Base-by-base conservation (phyloP, 2,113 vertebrate species). In the Eulemur macaco region DNA sequence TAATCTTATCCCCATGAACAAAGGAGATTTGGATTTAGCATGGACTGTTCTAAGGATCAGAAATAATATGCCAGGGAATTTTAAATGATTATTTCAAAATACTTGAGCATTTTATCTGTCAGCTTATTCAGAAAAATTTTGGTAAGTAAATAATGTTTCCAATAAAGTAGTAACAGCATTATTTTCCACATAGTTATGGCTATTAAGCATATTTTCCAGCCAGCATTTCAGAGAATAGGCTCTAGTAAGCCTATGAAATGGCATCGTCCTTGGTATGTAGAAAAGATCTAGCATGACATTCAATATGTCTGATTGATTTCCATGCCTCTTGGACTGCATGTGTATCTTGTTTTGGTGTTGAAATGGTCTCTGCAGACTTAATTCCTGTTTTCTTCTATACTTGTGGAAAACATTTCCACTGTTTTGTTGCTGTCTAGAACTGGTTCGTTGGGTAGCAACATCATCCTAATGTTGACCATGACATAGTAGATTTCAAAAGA, bases 11-110 rank as follows among this genome's bases (percentile, higher is more conserved):
- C 21, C 29, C 10, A 14, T 25, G 60, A 90, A 85, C 69, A 97
- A 64, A 71, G 25, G 69, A 91, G 84, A 87, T 93, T 96, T 64
- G 37, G 71, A 88, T 82, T 96, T 96, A 94, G 45, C 42, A 54
- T 89, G 27, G 11, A 73, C 34, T 78, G 37, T 73, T 83, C 63
- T 84, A 93, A 94, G 37, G 13, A 17, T 95, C 68, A 88, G 64
- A 86, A 82, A 97, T 54, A 92, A 73, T 39, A 34, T 63, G 21
- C 3, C 29, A 34, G 17, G 11, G 1, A 63, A 83, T 66, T 85
- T 77, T 47, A 83, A 77, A 60, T 56, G n/a, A 34, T 25, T 89
- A 18, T 86, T 82, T 86, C 3, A 54, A 91, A 1, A 37, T 80
- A 77, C 45, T 90, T 93, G 58, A 69, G 12, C 13, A 52, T 54